Evolutionary conservation across 2,888 invertebrate genomes (phyloP), one percentile per base, ranked within the genome.

Genomic region (Calameuta filiformis): DNA sequence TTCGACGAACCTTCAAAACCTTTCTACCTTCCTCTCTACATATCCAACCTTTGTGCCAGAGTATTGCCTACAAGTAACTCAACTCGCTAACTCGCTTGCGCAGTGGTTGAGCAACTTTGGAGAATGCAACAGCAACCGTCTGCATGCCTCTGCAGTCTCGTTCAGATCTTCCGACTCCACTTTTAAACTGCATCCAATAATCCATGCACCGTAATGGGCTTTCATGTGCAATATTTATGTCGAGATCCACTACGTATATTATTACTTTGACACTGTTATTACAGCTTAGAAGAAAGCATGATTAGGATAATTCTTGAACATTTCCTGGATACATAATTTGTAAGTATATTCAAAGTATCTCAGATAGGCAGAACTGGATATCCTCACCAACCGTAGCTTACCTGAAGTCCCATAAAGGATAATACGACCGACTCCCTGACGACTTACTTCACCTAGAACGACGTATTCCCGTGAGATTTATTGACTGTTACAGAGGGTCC

Each of bases 101-200:
- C 77, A 83, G 88, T 87, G 83, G 89, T 87, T 87, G 85, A 89
- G 87, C 89, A 86, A 86, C 85, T 86, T 76, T 82, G 81, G 87
- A 85, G 89, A 90, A 90, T 90, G 89, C 86, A 83, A 87, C 85
- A 56, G 56, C 56, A 56, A 56, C 85, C 85, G 88, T 87, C 85
- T 89, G 84, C 89, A 83, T 79, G 80, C 79, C 82, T 81, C 80
- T 82, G 76, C 79, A 77, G 33, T 74, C 35, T 35, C 69, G 30
- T 74, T 76, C 73, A 75, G 74, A 74, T 79, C 75, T 73, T 73
- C 75, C 68, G 77, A 68, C 76, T 37, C 31, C 15, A 31, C n/a
- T 35, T 73, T 73, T 31, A 30, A 75, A 33, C 75, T 33, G 30
- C 76, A 23, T n/a, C 35, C 77, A 84, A 88, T 86, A 86, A 82